Evolutionary conservation across 2,113 vertebrate genomes (phyloP), one percentile per base, ranked within the genome.

Genomic region (Esox niger): DNA sequence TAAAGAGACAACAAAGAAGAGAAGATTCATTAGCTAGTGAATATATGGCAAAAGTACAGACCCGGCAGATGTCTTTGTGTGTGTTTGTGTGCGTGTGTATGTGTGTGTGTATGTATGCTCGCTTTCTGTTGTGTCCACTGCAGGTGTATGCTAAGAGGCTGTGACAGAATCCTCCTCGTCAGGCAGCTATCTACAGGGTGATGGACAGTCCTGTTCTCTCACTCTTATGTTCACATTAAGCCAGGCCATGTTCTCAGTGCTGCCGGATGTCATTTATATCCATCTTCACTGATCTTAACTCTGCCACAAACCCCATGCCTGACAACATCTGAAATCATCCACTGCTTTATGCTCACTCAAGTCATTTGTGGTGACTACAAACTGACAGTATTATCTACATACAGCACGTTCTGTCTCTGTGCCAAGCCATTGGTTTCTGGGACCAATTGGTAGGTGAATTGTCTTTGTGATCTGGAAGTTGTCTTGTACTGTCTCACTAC

Each of bases 251-350:
- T 84, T 82, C 77, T 76, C 38, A 25, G 64, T 71, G 68, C 76
- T 25, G 73, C 78, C 25, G 80, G 81, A 78, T 79, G 70, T 77
- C 82, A 78, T 79, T 66, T 60, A 30, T 17, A 27, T 20, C 74
- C 78, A 76, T 86, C 83, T 81, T 77, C 78, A 83, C 74, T 83
- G 82, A 87, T 86, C 80, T 82, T 78, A 79, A 85, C 76, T 67
- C 79, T 78, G 75, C 72, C 78, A 74, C 80, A 81, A 86, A 86
- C 75, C 79, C 81, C 81, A n/a, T n/a, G n/a, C n/a, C n/a, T n/a
- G n/a, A n/a, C n/a, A n/a, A n/a, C n/a, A n/a, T n/a, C n/a, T n/a
- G n/a, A n/a, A n/a, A n/a, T n/a, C n/a, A n/a, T n/a, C n/a, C n/a
- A n/a, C n/a, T n/a, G n/a, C n/a, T n/a, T n/a, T n/a, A n/a, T n/a